phyloP scores from a whole-genome alignment of 2,113 vertebrate genomes.

The Serilophus lunatus region DNA sequence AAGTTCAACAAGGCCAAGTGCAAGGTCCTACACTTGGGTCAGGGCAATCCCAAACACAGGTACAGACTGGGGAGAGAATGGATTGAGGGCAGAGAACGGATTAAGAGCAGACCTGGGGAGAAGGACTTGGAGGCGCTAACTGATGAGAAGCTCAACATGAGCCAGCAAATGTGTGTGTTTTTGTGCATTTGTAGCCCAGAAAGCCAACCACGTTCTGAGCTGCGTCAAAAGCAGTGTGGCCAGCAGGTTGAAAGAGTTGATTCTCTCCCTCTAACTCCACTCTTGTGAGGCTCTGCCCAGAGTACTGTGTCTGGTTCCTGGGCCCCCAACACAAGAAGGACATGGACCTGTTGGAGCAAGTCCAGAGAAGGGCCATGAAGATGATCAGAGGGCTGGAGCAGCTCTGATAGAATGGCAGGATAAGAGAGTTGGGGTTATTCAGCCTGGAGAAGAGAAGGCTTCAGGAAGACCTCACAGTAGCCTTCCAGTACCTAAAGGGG shows the following conservation, averaged over 20 bases:
- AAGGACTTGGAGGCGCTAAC: neutral
- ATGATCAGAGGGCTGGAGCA: neutral
- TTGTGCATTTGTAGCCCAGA: neutral
- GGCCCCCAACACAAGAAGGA: neutral
- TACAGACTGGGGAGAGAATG: neutral
- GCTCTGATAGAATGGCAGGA: neutral
- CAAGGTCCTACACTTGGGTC: neutral
- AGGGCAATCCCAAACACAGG: neutral
- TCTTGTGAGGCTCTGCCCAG: neutral
- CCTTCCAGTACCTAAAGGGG: neutral
- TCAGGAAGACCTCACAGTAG: neutral
- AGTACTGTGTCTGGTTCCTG: neutral
- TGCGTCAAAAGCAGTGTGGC: neutral
- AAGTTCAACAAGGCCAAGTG: neutral
- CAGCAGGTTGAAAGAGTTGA: neutral
- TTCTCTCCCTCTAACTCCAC: neutral
- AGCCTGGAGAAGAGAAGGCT: neutral
- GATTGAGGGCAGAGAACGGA: neutral
- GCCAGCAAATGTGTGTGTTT: neutral
- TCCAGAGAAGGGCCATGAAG: neutral
- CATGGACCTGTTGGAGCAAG: neutral
- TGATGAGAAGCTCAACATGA: neutral
- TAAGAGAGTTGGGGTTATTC: neutral
- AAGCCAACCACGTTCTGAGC: neutral
- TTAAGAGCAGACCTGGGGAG: neutral